Conservation (phyloP, 1,140 invertebrate species). For the Calephelis nemesis region DNA sequence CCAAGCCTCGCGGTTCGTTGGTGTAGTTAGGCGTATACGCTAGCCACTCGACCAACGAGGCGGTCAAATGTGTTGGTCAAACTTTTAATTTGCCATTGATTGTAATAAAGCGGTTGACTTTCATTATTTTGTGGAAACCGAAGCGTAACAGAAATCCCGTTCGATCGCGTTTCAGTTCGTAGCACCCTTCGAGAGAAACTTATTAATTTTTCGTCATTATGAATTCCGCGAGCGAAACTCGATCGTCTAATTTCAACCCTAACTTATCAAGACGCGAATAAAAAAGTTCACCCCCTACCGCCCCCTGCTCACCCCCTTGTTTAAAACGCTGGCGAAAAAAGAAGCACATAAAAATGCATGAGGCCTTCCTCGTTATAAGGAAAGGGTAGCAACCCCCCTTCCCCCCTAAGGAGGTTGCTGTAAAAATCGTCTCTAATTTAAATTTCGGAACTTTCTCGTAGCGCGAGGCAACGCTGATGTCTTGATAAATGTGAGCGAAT, state of each 20-base stretch:
- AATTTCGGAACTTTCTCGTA: constrained; percentile 77
- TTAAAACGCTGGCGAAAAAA: constrained; percentile 80
- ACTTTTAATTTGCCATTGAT: too few relatives aligned
- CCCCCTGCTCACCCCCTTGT: constrained; percentile 77
- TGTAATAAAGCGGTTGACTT: neutral
- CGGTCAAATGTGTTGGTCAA: too few relatives aligned
- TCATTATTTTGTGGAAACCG: constrained; percentile 14
- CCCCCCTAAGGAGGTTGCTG: constrained; percentile 70
- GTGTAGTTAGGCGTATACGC: too few relatives aligned
- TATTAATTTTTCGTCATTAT: constrained; percentile 79
- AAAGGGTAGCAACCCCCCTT: constrained; percentile 75
- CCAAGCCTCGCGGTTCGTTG: too few relatives aligned
- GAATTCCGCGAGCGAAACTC: constrained; percentile 78
- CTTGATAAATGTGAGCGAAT: constrained; percentile 76
- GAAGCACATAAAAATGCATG: constrained; percentile 81
- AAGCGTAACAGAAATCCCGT: constrained; percentile 27
- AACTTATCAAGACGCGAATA: constrained; percentile 80
- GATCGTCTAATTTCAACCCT: constrained; percentile 80
- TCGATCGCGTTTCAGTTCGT: constrained; percentile 46
- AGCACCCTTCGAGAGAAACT: constrained; percentile 74
- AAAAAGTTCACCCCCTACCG: constrained; percentile 74
- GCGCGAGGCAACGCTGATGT: constrained; percentile 74
- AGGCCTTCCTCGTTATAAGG: constrained; percentile 80
- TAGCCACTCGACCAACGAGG: too few relatives aligned
- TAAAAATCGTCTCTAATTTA: constrained; percentile 80